Conservation (phyloP, 2,888 invertebrate species). For the Drosophila nr. perissopoda region DNA sequence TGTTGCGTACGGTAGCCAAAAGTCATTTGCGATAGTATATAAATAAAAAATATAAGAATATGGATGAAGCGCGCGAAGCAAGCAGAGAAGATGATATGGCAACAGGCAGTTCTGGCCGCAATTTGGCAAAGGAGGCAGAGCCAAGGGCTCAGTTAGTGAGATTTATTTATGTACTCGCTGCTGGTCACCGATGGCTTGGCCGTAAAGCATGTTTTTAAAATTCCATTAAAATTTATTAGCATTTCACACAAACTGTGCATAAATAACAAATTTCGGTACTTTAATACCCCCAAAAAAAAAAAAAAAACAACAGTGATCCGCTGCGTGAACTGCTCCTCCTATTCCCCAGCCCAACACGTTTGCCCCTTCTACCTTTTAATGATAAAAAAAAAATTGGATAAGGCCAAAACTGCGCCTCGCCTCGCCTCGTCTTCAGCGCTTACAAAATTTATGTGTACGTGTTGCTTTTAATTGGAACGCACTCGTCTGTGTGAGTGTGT, state of each 20-base stretch:
- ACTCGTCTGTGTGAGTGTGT: slow-evolving; percentile 6
- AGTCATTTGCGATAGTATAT: slow-evolving; percentile 29
- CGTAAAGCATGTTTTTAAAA: slow-evolving; percentile 78
- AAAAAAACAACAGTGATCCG: not conserved
- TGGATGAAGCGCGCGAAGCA: too few relatives aligned
- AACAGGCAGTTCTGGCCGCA: slow-evolving; percentile 7
- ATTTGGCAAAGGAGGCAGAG: slow-evolving; percentile 12
- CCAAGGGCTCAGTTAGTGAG: slow-evolving; percentile 13
- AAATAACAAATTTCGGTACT: slow-evolving; percentile 73
- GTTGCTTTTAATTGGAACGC: slow-evolving; percentile 66
- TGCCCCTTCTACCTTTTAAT: slow-evolving; percentile 32
- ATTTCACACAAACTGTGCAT: slow-evolving; percentile 78
- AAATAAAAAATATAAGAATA: not conserved
- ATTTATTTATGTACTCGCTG: slow-evolving; percentile 40
- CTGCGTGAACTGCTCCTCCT: not conserved
- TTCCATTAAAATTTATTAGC: slow-evolving; percentile 81
- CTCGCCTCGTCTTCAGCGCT: slow-evolving; percentile 4
- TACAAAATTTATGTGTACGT: slow-evolving; percentile 54
- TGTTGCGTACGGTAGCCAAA: slow-evolving; percentile 43
- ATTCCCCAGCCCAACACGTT: not conserved
- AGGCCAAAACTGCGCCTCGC: slow-evolving; percentile 27
- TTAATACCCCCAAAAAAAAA: slow-evolving; percentile 40
- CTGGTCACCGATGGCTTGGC: slow-evolving; percentile 22
- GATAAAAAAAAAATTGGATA: slow-evolving; percentile 65
- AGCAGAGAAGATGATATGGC: not conserved